Evolutionary conservation across 92 coral and sea anemone species (phyloP), one percentile per base, ranked within the genome.

Genomic region (Phenganax subtilis): DNA sequence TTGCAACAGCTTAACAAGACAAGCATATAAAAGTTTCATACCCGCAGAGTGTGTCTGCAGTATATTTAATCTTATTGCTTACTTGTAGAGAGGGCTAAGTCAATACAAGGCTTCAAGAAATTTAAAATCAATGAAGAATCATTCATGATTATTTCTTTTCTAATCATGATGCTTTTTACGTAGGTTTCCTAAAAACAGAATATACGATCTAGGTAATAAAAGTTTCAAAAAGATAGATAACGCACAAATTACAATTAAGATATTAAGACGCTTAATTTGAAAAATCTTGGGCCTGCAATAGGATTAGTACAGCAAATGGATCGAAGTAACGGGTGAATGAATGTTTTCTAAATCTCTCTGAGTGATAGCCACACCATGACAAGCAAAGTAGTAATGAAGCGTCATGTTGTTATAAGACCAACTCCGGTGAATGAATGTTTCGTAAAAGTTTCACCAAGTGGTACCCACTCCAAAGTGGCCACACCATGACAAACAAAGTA

Each of bases 101-200:
- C 82, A 60, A 77, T 51, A 30, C 71, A 77, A 12, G 82, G 82
- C 20, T 77, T 77, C 65, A 77, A 29, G 7, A 77, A 66, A 9
- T 61, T 77, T 27, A 27, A 31, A 4, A n/a, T 30, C 11, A 61
- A 12, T 6, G 55, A 25, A 31, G 70, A 55, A 59, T 77, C 47
- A 8, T 59, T 12, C 70, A 30, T 9, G 16, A 61, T 25, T n/a
- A 77, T 14, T 61, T 62, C 56, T 51, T 37, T 77, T 51, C 71
- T 31, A 8, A 77, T 0, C 64, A 51, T 51, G 54, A 77, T 53
- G 17, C 71, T 77, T 53, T 77, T 77, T 6, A 25, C 51, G 15
- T 25, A 15, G 54, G 15, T 77, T 52, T 77, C 71, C 82, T 77
- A 77, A 77, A 59, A 12, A 20, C 11, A 59, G 29, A 76, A 64